Conservation (phyloP, 2,113 vertebrate species). For the Motacilla alba region DNA sequence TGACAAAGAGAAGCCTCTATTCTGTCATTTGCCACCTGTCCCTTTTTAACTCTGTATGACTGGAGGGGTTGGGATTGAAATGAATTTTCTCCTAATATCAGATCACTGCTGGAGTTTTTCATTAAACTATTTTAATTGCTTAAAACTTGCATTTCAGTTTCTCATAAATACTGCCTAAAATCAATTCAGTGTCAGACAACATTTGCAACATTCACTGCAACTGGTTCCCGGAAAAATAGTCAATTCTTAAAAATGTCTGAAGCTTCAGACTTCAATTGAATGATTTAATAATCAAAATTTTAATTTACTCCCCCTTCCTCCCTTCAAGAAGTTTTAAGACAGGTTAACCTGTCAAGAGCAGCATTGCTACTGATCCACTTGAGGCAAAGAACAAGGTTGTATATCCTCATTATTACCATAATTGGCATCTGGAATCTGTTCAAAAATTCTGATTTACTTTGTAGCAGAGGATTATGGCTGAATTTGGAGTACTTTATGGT, state of each 20-base stretch:
- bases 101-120: background rate
- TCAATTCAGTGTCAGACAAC: conserved; percentile 33
- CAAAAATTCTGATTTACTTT: conserved; percentile 69
- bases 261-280: conserved; percentile 10
- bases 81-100: background rate
- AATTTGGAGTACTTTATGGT: conserved; percentile 68
- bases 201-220: background rate
- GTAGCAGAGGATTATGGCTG: conserved; percentile 67
- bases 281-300: conserved; percentile 56
- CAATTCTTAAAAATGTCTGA: conserved; percentile 53
- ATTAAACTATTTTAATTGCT: conserved; percentile 36
- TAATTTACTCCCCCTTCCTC: background rate
- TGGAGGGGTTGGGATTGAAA: background rate
- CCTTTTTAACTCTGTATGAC: background rate
- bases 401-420: conserved; percentile 66
- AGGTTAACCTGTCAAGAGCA: conserved; percentile 48
- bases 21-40: background rate
- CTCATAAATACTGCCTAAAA: conserved; percentile 24
- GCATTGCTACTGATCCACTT: conserved; percentile 25
- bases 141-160: conserved; percentile 23
- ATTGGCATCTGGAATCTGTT: conserved; percentile 71
- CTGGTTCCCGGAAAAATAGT: conserved; percentile 19
- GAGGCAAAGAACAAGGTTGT: conserved; percentile 29
- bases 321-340: background rate
- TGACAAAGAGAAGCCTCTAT: background rate